Percentiles rank a stretch among this genome's conserved stretches.
Conservation (phyloP, 2,797 vertebrate genomes). For the Sorex maritimensis region DNA sequence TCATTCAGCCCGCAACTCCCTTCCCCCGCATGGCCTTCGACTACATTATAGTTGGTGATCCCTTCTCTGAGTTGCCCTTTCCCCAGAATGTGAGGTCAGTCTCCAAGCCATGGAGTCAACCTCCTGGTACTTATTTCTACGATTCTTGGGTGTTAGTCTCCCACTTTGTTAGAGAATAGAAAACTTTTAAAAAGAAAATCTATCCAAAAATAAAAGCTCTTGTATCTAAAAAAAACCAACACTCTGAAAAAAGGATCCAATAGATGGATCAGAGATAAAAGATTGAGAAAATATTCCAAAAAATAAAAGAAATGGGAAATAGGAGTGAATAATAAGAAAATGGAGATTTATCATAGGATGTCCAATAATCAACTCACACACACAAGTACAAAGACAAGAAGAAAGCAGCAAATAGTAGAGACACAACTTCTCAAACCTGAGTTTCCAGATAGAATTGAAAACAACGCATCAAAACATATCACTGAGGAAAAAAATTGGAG, state of each 20-base stretch:
- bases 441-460: neutral
- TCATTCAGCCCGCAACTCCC: no score
- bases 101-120: neutral
- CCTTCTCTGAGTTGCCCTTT: no score
- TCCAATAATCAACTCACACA: neutral
- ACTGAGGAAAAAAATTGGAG: neutral
- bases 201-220: conserved; percentile 46
- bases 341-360: conserved; percentile 24
- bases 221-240: conserved; percentile 54
- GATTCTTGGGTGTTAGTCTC: no score
- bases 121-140: neutral
- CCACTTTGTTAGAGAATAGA: neutral
- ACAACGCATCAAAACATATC: neutral
- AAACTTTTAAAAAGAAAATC: conserved; percentile 6
- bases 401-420: conserved; percentile 42
- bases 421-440: conserved; percentile 10
- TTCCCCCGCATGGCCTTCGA: no score
- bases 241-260: conserved; percentile 9
- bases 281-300: conserved; percentile 48
- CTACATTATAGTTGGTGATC: no score
- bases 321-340: conserved; percentile 27
- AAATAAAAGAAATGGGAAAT: conserved; percentile 35
- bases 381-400: neutral
- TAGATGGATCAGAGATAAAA: neutral
- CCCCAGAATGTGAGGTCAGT: no score